Conservation (phyloP, 2,113 vertebrate genomes). For the Willisornis vidua region DNA sequence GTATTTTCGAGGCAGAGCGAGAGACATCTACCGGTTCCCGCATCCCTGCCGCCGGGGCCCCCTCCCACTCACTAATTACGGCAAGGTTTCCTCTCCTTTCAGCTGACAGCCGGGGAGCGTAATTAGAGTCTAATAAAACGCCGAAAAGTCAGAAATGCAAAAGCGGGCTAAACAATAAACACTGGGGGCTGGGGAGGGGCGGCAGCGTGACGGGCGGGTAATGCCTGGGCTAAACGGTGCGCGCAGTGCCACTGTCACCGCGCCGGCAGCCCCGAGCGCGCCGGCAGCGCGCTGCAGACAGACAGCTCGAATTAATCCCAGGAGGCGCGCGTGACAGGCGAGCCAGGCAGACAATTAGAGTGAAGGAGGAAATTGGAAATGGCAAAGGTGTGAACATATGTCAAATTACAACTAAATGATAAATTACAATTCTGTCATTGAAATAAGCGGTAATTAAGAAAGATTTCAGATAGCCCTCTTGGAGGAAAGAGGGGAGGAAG, state of each 20-base stretch:
- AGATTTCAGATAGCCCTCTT: conserved; percentile 80
- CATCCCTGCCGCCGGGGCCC: conserved; percentile 32
- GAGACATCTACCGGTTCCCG: conserved; percentile 72
- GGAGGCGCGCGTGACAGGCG: conserved; percentile 93
- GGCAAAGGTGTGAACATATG: conserved; percentile 98
- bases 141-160: conserved; percentile 63
- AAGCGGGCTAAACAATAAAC: conserved; percentile 69
- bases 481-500: conserved; percentile 45
- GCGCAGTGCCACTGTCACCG: conserved; percentile 89
- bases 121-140: conserved; percentile 79
- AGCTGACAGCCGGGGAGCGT: conserved; percentile 71
- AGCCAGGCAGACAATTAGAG: conserved; percentile 98
- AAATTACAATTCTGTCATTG: conserved; percentile 99
- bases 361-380: conserved; percentile 95
- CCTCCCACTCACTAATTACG: conserved; percentile 71
- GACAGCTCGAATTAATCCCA: conserved; percentile 99
- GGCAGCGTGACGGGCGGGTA: conserved; percentile 77
- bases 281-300: conserved; percentile 91
- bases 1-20: conserved; percentile 52
- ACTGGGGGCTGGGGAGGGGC: conserved; percentile 26
- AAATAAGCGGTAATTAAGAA: conserved; percentile 89
- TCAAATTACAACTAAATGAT: conserved; percentile 99
- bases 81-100: conserved; percentile 59
- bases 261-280: conserved; percentile 88
- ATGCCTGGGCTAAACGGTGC: conserved; percentile 83